A percentile compares a stretch with the other conserved stretches of the same genome.
phyloP scores from a whole-genome alignment of 2,797 vertebrate species.

The Pipistrellus pygmaeus region DNA sequence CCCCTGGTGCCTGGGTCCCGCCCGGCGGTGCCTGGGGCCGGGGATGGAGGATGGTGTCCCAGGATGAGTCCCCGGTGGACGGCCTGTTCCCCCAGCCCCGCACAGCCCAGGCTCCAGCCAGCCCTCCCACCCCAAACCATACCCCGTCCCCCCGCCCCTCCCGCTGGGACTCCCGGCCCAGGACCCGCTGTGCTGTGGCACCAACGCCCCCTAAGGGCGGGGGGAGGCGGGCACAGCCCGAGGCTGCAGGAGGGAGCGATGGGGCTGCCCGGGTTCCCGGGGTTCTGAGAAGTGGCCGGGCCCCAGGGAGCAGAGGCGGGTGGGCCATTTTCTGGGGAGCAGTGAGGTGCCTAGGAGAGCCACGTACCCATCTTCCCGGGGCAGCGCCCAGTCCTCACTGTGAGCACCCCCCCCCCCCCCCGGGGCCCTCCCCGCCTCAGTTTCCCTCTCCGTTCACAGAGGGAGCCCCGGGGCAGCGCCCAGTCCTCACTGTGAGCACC shows the following conservation, averaged over 20 bases:
- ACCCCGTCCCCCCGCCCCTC: too few relatives aligned
- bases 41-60: not conserved
- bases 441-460: too few relatives aligned
- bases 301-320: not conserved
- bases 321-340: fast-evolving
- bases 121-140: not conserved
- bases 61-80: not conserved
- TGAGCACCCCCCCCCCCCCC: too few relatives aligned
- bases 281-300: not conserved
- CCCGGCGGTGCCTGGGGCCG: not conserved
- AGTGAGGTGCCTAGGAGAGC: not conserved
- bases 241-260: too few relatives aligned
- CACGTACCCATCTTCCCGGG: fast-evolving
- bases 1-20: not conserved
- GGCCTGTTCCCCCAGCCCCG: too few relatives aligned
- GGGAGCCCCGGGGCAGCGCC: fast-evolving
- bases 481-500: too few relatives aligned
- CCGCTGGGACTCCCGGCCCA: not conserved
- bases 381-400: too few relatives aligned
- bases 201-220: not conserved
- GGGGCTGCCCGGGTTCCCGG: too few relatives aligned
- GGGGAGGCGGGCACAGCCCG: too few relatives aligned
- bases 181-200: not conserved
- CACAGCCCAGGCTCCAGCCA: not conserved
- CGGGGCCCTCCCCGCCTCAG: fast-evolving